These are phyloP conservation scores for Oreochromis grahami DNA, from an alignment of 2,797 vertebrate species.

Conservation along the genomic window DNA sequence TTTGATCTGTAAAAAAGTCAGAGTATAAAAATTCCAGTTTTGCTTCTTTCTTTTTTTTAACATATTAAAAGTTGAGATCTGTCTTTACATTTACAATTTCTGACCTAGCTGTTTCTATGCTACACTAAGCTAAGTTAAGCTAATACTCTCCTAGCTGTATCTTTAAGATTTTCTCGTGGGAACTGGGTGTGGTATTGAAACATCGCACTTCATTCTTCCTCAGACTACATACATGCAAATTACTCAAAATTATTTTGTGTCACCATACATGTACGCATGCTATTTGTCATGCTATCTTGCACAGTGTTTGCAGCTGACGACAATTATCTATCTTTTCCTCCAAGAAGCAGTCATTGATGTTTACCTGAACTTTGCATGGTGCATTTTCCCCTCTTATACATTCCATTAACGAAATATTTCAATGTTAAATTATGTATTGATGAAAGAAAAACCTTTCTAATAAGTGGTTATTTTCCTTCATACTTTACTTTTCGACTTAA, in stretches of 20 bases:
- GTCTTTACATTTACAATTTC: neutral
- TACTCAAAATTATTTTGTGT: neutral
- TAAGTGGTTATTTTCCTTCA: neutral
- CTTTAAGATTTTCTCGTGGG: neutral
- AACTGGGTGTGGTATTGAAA: neutral
- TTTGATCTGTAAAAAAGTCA: neutral
- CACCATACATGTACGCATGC: constrained; percentile 2
- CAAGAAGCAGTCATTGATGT: constrained; percentile 23
- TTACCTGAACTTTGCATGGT: constrained; percentile 20
- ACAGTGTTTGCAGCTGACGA: neutral
- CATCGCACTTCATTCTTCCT: neutral
- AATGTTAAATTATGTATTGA: neutral
- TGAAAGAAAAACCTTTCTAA: neutral
- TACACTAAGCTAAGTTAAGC: neutral
- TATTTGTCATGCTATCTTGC: neutral
- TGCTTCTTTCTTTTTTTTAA: neutral
- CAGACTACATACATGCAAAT: neutral
- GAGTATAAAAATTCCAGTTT: neutral
- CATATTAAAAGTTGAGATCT: neutral
- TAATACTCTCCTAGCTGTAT: neutral
- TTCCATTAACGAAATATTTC: constrained; percentile 16
- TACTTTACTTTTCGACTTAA: neutral
- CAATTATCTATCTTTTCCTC: neutral
- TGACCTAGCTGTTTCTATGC: too few species aligned
- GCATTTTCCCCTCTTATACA: constrained; percentile 36